phyloP scores from a whole-genome alignment of 2,113 vertebrate species.

The Papio anubis region DNA sequence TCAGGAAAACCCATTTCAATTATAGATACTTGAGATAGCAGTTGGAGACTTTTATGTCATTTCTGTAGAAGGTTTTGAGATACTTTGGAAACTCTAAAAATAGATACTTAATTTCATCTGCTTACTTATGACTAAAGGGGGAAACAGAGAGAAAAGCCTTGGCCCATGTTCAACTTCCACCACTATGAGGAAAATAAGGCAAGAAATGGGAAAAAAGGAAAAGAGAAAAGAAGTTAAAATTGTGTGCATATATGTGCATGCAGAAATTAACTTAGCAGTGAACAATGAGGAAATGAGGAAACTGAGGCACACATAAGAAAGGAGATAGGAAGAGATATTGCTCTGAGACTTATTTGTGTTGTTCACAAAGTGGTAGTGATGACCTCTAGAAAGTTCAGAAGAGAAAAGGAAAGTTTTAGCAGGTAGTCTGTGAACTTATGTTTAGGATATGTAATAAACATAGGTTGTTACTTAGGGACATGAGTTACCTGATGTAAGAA shows the following conservation, averaged over 20 bases:
- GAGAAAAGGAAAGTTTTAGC: not conserved
- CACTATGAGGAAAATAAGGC: not conserved
- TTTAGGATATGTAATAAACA: not conserved
- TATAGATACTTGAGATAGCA: not conserved
- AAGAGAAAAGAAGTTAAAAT: not conserved
- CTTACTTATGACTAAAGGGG: not conserved
- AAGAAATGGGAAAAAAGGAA: not conserved
- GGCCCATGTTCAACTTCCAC: not conserved
- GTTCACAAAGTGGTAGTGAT: not conserved
- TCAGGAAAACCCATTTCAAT: not conserved
- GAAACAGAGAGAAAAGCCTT: not conserved
- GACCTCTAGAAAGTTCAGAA: not conserved
- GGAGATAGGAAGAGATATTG: no score
- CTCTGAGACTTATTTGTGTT: not conserved
- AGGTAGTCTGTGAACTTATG: not conserved
- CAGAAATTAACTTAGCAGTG: not conserved
- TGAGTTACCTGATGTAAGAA: not conserved
- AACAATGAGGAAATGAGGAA: not conserved
- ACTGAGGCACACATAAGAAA: not conserved
- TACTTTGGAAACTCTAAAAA: not conserved
- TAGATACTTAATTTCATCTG: not conserved
- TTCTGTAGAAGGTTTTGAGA: not conserved
- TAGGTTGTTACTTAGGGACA: not conserved
- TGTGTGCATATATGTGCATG: fast-evolving
- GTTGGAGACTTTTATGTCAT: not conserved